Base-by-base conservation (phyloP, 2,888 invertebrate genomes). In the Phymatocera aterrima region DNA sequence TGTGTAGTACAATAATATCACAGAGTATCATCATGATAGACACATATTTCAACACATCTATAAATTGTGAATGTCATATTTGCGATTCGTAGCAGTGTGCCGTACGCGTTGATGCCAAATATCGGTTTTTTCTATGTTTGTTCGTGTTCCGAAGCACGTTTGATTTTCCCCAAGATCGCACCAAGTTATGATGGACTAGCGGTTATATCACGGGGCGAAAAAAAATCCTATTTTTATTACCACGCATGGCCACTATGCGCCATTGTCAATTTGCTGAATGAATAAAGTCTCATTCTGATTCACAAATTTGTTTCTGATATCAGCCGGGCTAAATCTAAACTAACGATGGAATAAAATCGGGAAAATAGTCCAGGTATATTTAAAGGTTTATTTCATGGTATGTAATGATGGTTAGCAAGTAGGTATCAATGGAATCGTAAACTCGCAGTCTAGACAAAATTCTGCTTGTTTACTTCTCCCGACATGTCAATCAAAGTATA, bases 221-320 rank as follows among this genome's bases (percentile, higher is more conserved):
- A 37, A 64, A 60, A 0, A 2, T 34, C 12, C 51, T 68, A 77
- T 77, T 77, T 77, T 77, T 68, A 34, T 48, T 21, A 31, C 37
- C 15, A 64, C 48, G 24, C 68, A 31, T 68, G 68, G 3, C 24
- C 34, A 21, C 21, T 8, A 3, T n/a, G 6, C n/a, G 48, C 77
- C n/a, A n/a, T 37, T 77, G 77, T 68, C 46, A 77, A 24, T 37
- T 65, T 12, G 8, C 64, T 21, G 34, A 51, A 51, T 48, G 3
- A 40, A 28, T 51, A 18, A 64, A 28, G 48, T 48, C 24, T n/a
- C 15, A 6, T 34, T 74, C 31, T 21, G n/a, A 12, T 10, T 31
- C 68, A 37, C 48, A 40, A 10, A 5, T 10, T 28, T 48, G 15
- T 21, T 28, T 48, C n/a, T 21, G 12, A 48, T 28, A 3, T 28